A percentile compares a stretch with the other conserved stretches of the same genome.
Evolutionary conservation across 2,888 invertebrate species (phyloP).

Genomic region (Cactoblastis cactorum): DNA sequence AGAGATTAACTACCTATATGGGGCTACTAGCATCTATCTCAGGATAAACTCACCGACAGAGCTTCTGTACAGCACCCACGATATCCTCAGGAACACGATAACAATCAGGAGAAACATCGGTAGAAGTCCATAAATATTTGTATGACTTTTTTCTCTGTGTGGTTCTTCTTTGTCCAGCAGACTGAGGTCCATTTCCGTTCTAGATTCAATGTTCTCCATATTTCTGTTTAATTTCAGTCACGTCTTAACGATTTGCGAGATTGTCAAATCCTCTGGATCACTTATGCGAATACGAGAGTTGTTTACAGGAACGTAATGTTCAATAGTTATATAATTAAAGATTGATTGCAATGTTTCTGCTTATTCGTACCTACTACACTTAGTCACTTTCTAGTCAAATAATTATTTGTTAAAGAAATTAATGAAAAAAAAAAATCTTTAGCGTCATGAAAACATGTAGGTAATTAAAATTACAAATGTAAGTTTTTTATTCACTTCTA

Average conservation of each 20-base stretch:
- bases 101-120: conserved; percentile 53
- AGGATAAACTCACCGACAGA: conserved; percentile 38
- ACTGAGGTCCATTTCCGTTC: not conserved
- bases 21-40: too few relatives aligned
- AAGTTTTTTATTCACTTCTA: too few relatives aligned
- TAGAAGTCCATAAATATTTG: conserved; percentile 27
- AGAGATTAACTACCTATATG: too few relatives aligned
- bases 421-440: too few relatives aligned
- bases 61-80: conserved; percentile 53
- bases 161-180: conserved; percentile 1
- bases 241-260: not conserved
- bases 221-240: not conserved
- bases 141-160: not conserved
- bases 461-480: too few relatives aligned
- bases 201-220: not conserved
- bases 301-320: not conserved
- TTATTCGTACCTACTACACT: too few relatives aligned
- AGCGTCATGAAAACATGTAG: too few relatives aligned
- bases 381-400: too few relatives aligned
- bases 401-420: too few relatives aligned
- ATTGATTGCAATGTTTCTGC: not conserved
- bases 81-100: conserved; percentile 49
- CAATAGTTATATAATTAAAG: not conserved
- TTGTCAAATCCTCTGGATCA: not conserved
- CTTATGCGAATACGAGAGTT: not conserved